Conservation (phyloP, 2,888 invertebrate species). For the Agrotis exclamationis region DNA sequence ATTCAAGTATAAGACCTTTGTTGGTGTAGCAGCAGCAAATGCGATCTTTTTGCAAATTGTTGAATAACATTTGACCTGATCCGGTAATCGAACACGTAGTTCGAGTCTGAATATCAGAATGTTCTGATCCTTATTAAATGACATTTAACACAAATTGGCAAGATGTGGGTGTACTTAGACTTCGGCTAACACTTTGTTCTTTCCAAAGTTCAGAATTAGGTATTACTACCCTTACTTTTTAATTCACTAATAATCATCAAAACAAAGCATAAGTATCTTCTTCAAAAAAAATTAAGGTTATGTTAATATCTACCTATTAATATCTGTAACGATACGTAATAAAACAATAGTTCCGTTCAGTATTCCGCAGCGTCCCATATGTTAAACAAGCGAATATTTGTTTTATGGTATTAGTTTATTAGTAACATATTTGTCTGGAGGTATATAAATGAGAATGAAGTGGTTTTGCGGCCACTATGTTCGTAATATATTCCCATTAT, state of each 20-base stretch:
- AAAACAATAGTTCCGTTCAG: constrained; percentile 15
- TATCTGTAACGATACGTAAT: constrained; percentile 43
- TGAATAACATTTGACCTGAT: too few relatives aligned
- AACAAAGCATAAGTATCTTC: too few relatives aligned
- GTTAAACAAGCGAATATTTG: constrained; percentile 62
- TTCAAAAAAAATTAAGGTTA: background rate
- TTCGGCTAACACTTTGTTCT: too few relatives aligned
- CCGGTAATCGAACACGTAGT: too few relatives aligned
- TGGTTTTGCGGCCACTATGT: constrained; percentile 13
- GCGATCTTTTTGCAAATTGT: too few relatives aligned
- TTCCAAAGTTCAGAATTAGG: too few relatives aligned
- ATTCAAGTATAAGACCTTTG: background rate
- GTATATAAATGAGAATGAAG: constrained; percentile 36
- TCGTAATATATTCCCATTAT: constrained; percentile 44
- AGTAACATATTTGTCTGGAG: constrained; percentile 10
- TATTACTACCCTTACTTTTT: too few relatives aligned
- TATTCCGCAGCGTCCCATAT: constrained; percentile 42
- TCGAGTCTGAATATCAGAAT: too few relatives aligned
- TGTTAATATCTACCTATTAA: background rate
- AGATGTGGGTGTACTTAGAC: too few relatives aligned
- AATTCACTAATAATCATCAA: background rate
- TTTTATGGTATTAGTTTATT: constrained; percentile 65
- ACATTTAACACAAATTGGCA: too few relatives aligned
- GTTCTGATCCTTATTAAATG: too few relatives aligned
- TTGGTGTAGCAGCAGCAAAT: background rate